A percentile compares a stretch with the other conserved stretches of the same genome.
Evolutionary conservation across 2,797 vertebrate genomes (phyloP).

Genomic region (Craterocephalus amniculus): DNA sequence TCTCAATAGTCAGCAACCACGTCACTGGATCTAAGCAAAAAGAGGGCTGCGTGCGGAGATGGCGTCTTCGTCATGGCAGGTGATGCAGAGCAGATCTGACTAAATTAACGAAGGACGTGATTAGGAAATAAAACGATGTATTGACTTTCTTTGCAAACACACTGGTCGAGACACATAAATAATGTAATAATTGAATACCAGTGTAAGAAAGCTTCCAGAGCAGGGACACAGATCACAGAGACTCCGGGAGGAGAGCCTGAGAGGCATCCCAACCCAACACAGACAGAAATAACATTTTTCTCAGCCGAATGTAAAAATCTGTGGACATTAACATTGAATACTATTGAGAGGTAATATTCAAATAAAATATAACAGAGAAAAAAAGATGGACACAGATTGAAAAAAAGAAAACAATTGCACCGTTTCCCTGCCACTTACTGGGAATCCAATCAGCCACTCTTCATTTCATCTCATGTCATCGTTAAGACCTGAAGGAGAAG

Average conservation of each 20-base stretch:
- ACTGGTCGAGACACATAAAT: slow-evolving; percentile 68
- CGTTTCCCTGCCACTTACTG: slow-evolving; percentile 70
- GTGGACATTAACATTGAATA: slow-evolving; percentile 41
- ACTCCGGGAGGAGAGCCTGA: slow-evolving; percentile 70
- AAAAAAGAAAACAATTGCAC: slow-evolving; percentile 53
- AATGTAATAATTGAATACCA: slow-evolving; percentile 63
- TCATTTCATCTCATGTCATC: slow-evolving; percentile 28
- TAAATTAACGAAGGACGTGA: slow-evolving; percentile 39
- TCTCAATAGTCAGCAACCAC: slow-evolving; percentile 62
- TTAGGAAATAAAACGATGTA: slow-evolving; percentile 32
- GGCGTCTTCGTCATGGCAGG: slow-evolving; percentile 42
- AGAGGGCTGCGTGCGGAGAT: slow-evolving; percentile 32
- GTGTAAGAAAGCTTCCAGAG: slow-evolving; percentile 70
- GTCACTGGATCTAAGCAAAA: slow-evolving; percentile 51
- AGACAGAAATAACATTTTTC: slow-evolving; percentile 36
- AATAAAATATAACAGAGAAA: slow-evolving; percentile 14
- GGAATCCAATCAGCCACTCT: slow-evolving; percentile 29
- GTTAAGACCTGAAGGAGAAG: slow-evolving; percentile 47
- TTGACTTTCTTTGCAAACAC: slow-evolving; percentile 40
- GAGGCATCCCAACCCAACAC: slow-evolving; percentile 52
- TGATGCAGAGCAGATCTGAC: slow-evolving; percentile 42
- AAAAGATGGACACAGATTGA: slow-evolving; percentile 27
- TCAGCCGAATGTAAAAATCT: slow-evolving; percentile 49
- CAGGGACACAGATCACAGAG: slow-evolving; percentile 55
- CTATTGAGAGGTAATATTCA: slow-evolving; percentile 35